Evolutionary conservation across 2,888 invertebrate species (phyloP).

Genomic region (Anaspis maculata): DNA sequence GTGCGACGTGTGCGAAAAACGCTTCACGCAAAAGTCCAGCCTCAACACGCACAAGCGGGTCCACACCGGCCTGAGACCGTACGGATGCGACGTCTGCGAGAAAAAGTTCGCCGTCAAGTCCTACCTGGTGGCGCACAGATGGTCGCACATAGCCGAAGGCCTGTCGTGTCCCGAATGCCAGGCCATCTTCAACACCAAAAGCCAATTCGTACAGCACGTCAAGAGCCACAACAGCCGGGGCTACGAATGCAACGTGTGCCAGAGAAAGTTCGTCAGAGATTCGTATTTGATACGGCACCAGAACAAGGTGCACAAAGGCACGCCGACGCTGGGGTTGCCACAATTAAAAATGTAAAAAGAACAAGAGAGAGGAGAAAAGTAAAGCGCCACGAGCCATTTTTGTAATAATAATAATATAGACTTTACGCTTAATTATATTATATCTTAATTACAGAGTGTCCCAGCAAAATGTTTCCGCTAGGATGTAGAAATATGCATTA

Average conservation of each 20-base stretch:
- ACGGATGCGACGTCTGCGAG: slow-evolving; percentile 70
- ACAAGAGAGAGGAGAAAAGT: no score
- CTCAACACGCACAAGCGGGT: slow-evolving; percentile 74
- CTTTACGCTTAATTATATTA: no score
- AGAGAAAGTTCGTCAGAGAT: slow-evolving; percentile 66
- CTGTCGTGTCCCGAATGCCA: slow-evolving; percentile 62
- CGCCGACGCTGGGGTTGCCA: no score
- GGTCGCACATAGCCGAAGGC: slow-evolving; percentile 71
- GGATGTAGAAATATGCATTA: no score
- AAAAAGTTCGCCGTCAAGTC: slow-evolving; percentile 76
- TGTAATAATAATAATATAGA: no score
- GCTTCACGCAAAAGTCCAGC: slow-evolving; percentile 75
- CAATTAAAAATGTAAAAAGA: no score
- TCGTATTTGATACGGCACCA: slow-evolving; percentile 72
- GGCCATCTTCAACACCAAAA: slow-evolving; percentile 65
- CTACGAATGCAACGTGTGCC: slow-evolving; percentile 68
- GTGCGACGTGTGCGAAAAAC: slow-evolving; percentile 65
- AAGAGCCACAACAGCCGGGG: slow-evolving; percentile 64
- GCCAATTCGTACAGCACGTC: slow-evolving; percentile 68
- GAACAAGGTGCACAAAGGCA: slow-evolving; percentile 60
- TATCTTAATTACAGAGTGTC: no score
- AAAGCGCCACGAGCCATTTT: no score
- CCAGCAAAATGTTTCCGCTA: no score
- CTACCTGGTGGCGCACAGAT: slow-evolving; percentile 71
- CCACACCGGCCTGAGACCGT: slow-evolving; percentile 72